Base-by-base conservation (phyloP, 2,113 vertebrate genomes). In the Zosterops japonicus region DNA sequence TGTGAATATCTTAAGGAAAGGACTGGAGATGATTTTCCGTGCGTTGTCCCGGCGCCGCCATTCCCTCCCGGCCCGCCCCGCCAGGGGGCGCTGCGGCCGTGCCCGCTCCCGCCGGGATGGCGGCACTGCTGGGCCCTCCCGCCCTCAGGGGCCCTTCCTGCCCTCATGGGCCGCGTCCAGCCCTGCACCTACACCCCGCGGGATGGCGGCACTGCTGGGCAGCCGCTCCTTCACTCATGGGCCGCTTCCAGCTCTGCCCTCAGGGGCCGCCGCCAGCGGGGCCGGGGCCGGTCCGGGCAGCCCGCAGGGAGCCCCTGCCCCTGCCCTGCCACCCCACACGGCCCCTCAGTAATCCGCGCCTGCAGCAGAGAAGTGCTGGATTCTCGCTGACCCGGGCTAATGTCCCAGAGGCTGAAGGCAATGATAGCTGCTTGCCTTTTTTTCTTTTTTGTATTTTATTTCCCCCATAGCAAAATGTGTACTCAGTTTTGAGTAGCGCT, bases 381-480 rank as follows among this genome's bases (percentile, higher is more conserved):
- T 91, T 90, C 49, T 72, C 21, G 52, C 68, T 75, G 77, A 57
- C 14, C 19, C 10, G 42, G 39, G 12, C 36, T 60, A 50, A 8
- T 87, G 94, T 72, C 71, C 11, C 39, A 41, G 70, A 35, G 63
- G 11, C 60, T 63, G 35, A 21, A 21, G 59, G 74, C 83, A 70
- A 21, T 41, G 56, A 31, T 31, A 78, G 67, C 41, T 82, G 17
- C 39, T 39, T 39, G 39, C 39, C 12, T 39, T 39, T 39, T 39
- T 39, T 39, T 39, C 11, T 39, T 39, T 39, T 39, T 39, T 39
- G 11, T 35, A 9, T 53, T 50, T 35, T 71, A 17, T 78, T 70
- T 90, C 19, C 85, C 94, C 77, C 70, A 9, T 8, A 89, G 97
- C 91, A 72, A 96, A 87, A 94, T 83, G 42, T 86, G 83, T 95